Base-by-base conservation (phyloP, 2,888 invertebrate genomes). In the Stenchaetothrips biformis region DNA sequence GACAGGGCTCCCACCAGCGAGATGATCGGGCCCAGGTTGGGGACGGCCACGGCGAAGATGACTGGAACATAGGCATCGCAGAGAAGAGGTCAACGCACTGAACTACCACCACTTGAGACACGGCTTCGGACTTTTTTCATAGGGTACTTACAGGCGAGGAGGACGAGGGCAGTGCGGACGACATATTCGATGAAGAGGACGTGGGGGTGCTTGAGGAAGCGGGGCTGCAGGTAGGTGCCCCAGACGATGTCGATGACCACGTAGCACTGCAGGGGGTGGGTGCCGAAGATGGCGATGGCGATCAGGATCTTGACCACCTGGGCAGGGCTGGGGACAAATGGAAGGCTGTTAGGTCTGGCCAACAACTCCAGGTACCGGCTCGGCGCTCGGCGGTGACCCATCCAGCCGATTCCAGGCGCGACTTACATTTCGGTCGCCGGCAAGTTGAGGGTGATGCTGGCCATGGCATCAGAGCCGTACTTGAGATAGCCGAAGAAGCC, bases 221-320 rank as follows among this genome's bases (percentile, higher is more conserved):
- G 89, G 11, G 89, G 88, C 21, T 88, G 87, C 11, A 94, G 87
- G 86, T 93, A 94, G 81, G 93, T 92, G 84, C 94, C 95, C 96
- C 97, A 97, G 78, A 95, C 89, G 83, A 99, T 96, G 85, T 95
- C 95, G 84, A 98, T 93, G 9, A 98, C 97, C 2, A 99, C 98
- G 87, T 98, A 99, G 87, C 97, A 95, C 85, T 98, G 97, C 59
- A 99, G 89, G 0, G 94, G 94, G 86, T 98, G 98, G 0, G 97
- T 95, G 80, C 98, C 92, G 87, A 93, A 97, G 83, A 99, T 96
- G 0, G 95, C 92, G 82, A 93, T 87, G 0, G 95, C 93, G 79
- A 95, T 86, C 84, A 94, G 90, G 21, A 92, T 88, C 85, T 94
- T 92, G 0, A 93, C 94, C 21, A 91, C 89, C 86, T 92, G 92